Percentiles rank a stretch among this genome's conserved stretches.
These are phyloP conservation scores for Jaculus jaculus DNA, from an alignment of 2,113 vertebrate genomes.

Conservation along the genomic window DNA sequence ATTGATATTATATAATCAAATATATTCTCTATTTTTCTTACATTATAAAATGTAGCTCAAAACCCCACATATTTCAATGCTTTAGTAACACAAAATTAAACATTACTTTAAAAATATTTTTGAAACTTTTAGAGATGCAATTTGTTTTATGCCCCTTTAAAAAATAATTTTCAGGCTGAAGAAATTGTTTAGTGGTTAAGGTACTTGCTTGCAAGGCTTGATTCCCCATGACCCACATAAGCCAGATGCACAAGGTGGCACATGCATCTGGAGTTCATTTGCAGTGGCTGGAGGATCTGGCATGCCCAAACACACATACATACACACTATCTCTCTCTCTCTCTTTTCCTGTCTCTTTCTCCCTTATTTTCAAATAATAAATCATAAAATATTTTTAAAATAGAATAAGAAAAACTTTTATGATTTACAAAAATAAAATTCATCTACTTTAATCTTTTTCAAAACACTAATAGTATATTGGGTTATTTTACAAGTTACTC, in stretches of 20 bases:
- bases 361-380: no score
- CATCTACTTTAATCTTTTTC: background rate
- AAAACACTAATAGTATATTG: background rate
- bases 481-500: background rate
- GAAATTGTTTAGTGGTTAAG: no score
- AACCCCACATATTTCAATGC: background rate
- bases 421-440: conserved; percentile 20
- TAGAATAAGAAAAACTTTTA: no score
- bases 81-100: background rate
- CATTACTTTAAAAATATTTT: background rate
- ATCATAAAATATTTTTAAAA: no score
- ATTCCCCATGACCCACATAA: no score
- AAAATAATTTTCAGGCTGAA: background rate
- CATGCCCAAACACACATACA: no score
- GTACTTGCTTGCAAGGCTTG: no score
- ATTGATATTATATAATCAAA: background rate
- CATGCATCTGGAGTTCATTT: no score
- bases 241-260: no score
- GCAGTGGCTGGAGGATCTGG: no score
- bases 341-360: no score
- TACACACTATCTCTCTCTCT: no score
- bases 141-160: background rate
- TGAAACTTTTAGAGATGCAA: background rate
- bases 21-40: background rate
- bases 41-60: background rate